These are phyloP conservation scores for Tolypeutes matacus DNA, from an alignment of 2,797 vertebrate species.

Conservation along the genomic window DNA sequence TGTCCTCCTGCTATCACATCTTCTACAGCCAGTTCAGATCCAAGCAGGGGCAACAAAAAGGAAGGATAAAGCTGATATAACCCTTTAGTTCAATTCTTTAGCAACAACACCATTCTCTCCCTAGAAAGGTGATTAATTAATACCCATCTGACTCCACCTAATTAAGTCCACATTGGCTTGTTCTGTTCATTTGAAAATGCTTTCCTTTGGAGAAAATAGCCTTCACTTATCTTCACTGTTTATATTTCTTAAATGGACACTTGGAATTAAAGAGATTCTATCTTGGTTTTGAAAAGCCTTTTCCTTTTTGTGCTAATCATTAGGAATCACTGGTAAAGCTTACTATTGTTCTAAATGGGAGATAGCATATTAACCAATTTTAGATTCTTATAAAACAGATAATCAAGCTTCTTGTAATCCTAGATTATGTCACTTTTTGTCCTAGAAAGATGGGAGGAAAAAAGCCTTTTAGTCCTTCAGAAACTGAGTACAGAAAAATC, in stretches of 20 bases:
- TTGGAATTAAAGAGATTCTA: slow-evolving; percentile 71
- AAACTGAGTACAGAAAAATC: neutral
- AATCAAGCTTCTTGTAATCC: neutral
- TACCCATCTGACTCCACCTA: slow-evolving; percentile 52
- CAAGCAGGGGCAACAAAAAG: neutral
- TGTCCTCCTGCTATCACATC: neutral
- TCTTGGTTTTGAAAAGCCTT: slow-evolving; percentile 66
- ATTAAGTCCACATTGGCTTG: slow-evolving; percentile 65
- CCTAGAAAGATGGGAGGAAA: neutral
- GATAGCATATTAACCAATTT: slow-evolving; percentile 51
- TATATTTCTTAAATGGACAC: slow-evolving; percentile 81
- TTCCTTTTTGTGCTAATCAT: slow-evolving; percentile 38
- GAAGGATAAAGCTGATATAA: neutral
- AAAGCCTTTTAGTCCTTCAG: neutral
- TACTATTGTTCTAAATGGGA: slow-evolving; percentile 56
- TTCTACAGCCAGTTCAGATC: neutral
- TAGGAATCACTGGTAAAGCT: slow-evolving; percentile 31
- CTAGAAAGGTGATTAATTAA: slow-evolving; percentile 74
- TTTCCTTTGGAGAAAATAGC: slow-evolving; percentile 75
- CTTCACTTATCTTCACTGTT: slow-evolving; percentile 79
- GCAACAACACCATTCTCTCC: neutral
- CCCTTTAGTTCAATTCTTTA: slow-evolving; percentile 53
- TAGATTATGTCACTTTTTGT: neutral
- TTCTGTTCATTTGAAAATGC: slow-evolving; percentile 74
- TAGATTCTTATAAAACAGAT: slow-evolving; percentile 29